These are phyloP conservation scores for Tetropium fuscum DNA, from an alignment of 2,888 invertebrate genomes.

Conservation along the genomic window DNA sequence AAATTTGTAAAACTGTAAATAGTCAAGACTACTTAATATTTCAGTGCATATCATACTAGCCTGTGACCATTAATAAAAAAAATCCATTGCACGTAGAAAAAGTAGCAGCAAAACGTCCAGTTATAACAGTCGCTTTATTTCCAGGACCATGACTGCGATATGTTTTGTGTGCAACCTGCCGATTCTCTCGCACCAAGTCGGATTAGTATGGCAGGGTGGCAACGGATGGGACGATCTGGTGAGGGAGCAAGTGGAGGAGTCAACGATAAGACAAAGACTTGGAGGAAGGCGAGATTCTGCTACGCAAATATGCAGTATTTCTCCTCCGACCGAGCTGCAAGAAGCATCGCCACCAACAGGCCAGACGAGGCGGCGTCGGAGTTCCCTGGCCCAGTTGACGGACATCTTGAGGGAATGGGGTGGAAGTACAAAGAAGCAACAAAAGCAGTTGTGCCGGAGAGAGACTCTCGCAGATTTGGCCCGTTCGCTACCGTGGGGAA, in stretches of 20 bases:
- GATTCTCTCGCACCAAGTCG: conserved; percentile 94
- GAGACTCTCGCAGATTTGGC: conserved; percentile 92
- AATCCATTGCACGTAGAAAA: conserved; percentile 16
- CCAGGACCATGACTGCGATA: conserved; percentile 93
- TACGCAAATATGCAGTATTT: conserved; percentile 88
- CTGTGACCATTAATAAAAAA: conserved; percentile 21
- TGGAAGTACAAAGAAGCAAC: conserved; percentile 70
- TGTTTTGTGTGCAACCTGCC: conserved; percentile 97
- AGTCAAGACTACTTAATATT: background rate
- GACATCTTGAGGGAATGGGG: conserved; percentile 92
- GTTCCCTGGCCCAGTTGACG: conserved; percentile 88
- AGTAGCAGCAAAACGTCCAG: background rate
- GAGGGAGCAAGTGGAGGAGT: conserved; percentile 87
- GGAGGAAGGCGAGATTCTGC: conserved; percentile 90
- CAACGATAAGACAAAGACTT: conserved; percentile 84
- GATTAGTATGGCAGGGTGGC: conserved; percentile 93
- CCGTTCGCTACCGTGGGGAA: conserved; percentile 85
- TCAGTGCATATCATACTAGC: conserved; percentile 2
- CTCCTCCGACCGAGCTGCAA: conserved; percentile 81
- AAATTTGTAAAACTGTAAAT: too few species aligned
- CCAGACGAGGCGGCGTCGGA: conserved; percentile 71
- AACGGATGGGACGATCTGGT: conserved; percentile 96
- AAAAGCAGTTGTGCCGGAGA: conserved; percentile 81
- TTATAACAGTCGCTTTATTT: conserved; percentile 38
- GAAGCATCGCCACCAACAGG: conserved; percentile 77